These are phyloP conservation scores for Pteruthius melanotis DNA, from an alignment of 2,113 vertebrate species.

Conservation along the genomic window DNA sequence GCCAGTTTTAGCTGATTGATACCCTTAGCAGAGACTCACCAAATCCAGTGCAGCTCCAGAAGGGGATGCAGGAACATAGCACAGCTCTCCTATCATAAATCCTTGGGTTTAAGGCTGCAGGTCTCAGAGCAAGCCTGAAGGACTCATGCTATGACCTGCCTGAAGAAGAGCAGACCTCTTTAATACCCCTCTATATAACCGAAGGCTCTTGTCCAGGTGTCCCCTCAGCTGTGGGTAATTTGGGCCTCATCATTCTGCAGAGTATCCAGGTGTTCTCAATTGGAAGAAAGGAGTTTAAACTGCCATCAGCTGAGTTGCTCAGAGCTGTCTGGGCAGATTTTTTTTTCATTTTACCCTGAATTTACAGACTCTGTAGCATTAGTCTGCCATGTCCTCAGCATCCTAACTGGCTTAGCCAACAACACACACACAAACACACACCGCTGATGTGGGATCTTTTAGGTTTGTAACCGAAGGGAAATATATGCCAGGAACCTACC, in stretches of 20 bases:
- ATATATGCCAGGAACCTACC: neutral
- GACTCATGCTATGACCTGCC: rapidly evolving
- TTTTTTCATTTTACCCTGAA: neutral
- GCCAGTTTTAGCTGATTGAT: neutral
- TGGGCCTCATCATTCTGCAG: neutral
- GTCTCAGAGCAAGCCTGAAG: rapidly evolving
- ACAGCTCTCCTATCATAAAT: rapidly evolving
- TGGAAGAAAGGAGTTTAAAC: rapidly evolving
- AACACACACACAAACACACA: neutral
- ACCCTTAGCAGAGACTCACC: neutral
- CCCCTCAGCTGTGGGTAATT: neutral
- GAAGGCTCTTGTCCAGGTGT: neutral
- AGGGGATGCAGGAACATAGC: rapidly evolving
- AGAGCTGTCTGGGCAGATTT: neutral
- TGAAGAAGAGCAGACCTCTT: rapidly evolving
- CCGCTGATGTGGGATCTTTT: neutral
- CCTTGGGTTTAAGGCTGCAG: neutral
- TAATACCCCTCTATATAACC: neutral
- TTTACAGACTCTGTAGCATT: neutral
- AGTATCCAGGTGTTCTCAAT: neutral
- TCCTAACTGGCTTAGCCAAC: neutral
- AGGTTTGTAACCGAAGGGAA: neutral
- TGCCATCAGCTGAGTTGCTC: neutral
- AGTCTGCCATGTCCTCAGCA: neutral
- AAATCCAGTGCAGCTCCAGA: neutral